Evolutionary conservation across 2,888 invertebrate genomes (phyloP), one percentile per base, ranked within the genome.

Genomic region (Nebria salina): DNA sequence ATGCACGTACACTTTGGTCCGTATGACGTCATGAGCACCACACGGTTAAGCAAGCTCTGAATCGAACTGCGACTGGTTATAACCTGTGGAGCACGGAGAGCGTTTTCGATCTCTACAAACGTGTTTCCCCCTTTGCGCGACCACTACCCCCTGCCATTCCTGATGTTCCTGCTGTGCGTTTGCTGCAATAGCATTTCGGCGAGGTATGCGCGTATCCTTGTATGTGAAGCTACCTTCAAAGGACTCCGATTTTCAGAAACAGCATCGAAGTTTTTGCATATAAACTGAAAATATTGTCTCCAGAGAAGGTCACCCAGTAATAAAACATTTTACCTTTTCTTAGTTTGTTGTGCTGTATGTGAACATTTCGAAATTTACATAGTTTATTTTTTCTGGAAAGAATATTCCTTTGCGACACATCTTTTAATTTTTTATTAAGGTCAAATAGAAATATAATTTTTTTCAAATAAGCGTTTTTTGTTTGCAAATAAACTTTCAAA

Each of bases 21-120:
- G 34, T 34, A 34, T 66, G 66, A 66, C 66, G 66, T 66, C 66
- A 66, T 66, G 13, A 13, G 13, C 25, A 34, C 34, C 25, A 25
- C 66, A 25, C 66, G 15, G 13, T 25, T 25, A 66, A n/a, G 25
- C n/a, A 15, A 25, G 25, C 66, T 20, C 66, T 66, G 66, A 66
- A 25, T 66, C 15, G 25, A 25, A 25, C 66, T 66, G 66, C 65
- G 13, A 15, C 15, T 65, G 65, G 65, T 66, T 66, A 66, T 66
- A 66, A 66, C 66, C 66, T 66, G 66, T 66, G 66, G 66, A 66
- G 66, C 66, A 7, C 66, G 15, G 66, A 66, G 66, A 20, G 25
- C 66, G n/a, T 66, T 66, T 66, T 66, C 66, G 66, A 66, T 66
- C 66, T 66, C 15, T 66, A 34, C 34, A 34, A 34, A 34, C 34